Conservation (phyloP, 2,888 invertebrate genomes). For the Lepetodrilus schrolli region DNA sequence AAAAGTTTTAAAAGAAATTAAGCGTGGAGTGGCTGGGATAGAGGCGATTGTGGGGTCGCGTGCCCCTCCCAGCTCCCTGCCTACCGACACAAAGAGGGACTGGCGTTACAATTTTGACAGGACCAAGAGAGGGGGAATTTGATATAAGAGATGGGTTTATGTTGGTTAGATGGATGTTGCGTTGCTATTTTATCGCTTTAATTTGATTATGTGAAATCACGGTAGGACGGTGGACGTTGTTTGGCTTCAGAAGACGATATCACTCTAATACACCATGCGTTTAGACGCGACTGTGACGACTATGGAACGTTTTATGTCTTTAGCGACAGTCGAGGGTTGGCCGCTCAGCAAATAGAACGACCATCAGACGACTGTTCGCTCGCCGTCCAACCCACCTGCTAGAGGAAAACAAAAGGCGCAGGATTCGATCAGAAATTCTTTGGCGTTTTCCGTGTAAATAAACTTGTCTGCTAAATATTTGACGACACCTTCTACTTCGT, state of each 20-base stretch:
- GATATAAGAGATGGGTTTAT: not conserved
- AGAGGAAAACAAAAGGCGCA: not conserved
- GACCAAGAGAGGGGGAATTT: not conserved
- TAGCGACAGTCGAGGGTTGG: not conserved
- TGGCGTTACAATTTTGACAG: not conserved
- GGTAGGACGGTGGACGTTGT: not conserved
- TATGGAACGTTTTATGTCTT: not conserved
- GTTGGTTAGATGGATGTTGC: not conserved
- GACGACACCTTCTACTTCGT: slow-evolving; percentile 10
- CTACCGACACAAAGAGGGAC: slow-evolving; percentile 3
- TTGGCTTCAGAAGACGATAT: not conserved
- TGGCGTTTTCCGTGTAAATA: slow-evolving; percentile 26
- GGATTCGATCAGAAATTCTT: slow-evolving; percentile 21
- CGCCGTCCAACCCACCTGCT: not conserved
- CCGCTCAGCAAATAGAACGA: not conserved
- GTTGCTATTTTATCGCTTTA: not conserved
- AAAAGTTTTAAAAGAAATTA: slow-evolving; percentile 26
- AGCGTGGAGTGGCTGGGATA: slow-evolving; percentile 3
- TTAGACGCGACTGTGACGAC: not conserved
- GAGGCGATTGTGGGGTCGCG: slow-evolving; percentile 15
- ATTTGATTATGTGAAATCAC: slow-evolving; percentile 8
- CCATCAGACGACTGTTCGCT: not conserved
- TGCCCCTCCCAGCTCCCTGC: not conserved
- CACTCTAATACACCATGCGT: not conserved
- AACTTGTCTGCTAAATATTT: slow-evolving; percentile 27